Conservation (phyloP, 2,797 vertebrate species). For the Onychomys leucogaster region DNA sequence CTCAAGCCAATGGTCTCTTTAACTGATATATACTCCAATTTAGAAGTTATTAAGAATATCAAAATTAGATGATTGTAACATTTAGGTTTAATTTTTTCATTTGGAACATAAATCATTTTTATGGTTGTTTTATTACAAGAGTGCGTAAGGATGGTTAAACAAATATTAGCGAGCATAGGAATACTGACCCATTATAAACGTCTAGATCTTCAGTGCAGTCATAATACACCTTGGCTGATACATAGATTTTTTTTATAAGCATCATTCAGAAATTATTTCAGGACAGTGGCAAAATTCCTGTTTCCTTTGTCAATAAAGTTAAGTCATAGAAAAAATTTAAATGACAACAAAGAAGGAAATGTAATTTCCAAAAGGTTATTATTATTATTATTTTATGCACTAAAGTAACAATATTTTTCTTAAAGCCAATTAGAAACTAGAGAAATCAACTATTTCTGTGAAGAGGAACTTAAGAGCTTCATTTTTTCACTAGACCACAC, state of each 20-base stretch:
- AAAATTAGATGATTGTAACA: constrained; percentile 24
- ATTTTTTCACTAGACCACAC: constrained; percentile 13
- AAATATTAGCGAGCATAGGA: constrained; percentile 45
- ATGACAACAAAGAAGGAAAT: constrained; percentile 40
- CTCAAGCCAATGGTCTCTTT: constrained; percentile 68
- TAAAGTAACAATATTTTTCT: constrained; percentile 24
- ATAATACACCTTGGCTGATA: constrained; percentile 26
- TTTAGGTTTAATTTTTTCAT: constrained; percentile 66
- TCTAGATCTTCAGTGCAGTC: constrained; percentile 43
- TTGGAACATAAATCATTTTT: constrained; percentile 69
- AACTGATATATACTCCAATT: constrained; percentile 47
- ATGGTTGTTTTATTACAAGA: constrained; percentile 49
- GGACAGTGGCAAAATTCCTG: not conserved
- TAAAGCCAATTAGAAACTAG: constrained; percentile 37
- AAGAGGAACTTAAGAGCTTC: not conserved
- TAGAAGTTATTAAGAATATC: constrained; percentile 60
- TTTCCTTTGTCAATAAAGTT: constrained; percentile 43
- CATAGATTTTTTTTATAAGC: constrained; percentile 14
- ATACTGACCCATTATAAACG: constrained; percentile 50
- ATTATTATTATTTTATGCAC: not conserved
- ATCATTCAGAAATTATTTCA: constrained; percentile 56
- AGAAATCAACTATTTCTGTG: not conserved
- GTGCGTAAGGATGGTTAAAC: not conserved
- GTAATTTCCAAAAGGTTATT: constrained; percentile 34
- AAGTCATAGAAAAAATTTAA: constrained; percentile 49